A percentile compares a stretch with the other conserved stretches of the same genome.
These are phyloP conservation scores for Ectemnius lituratus DNA, from an alignment of 2,888 invertebrate genomes.

Conservation along the genomic window DNA sequence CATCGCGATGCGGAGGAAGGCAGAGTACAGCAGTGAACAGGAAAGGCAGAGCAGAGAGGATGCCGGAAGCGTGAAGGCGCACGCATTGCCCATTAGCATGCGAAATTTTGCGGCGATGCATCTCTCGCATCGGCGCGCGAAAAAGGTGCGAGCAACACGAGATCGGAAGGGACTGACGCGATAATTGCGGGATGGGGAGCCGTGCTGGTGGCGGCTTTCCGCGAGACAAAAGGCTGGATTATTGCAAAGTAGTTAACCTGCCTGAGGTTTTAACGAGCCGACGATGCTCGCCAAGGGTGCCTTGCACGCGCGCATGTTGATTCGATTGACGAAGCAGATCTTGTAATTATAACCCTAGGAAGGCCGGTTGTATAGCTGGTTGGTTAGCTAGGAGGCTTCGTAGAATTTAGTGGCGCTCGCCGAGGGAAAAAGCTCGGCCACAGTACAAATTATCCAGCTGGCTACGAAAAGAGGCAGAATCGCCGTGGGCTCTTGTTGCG, in stretches of 20 bases:
- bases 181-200: constrained; percentile 45
- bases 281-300: constrained; percentile 27
- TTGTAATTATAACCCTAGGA: constrained; percentile 45
- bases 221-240: constrained; percentile 25
- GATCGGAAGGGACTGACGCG: constrained; percentile 43
- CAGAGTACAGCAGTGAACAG: no score
- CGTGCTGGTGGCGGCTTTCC: constrained; percentile 14
- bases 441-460: background rate
- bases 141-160: constrained; percentile 16
- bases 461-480: no score
- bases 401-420: background rate
- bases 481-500: no score
- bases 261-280: constrained; percentile 42
- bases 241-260: constrained; percentile 50
- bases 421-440: constrained; percentile 1
- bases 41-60: background rate
- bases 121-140: background rate
- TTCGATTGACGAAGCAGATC: constrained; percentile 44
- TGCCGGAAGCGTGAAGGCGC: constrained; percentile 2
- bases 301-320: constrained; percentile 32
- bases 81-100: background rate
- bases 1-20: no score
- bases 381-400: no score
- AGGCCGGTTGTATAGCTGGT: background rate
- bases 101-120: constrained; percentile 3